These are phyloP conservation scores for Dicyrtoma fusca DNA, from an alignment of 2,888 invertebrate genomes.

Conservation along the genomic window DNA sequence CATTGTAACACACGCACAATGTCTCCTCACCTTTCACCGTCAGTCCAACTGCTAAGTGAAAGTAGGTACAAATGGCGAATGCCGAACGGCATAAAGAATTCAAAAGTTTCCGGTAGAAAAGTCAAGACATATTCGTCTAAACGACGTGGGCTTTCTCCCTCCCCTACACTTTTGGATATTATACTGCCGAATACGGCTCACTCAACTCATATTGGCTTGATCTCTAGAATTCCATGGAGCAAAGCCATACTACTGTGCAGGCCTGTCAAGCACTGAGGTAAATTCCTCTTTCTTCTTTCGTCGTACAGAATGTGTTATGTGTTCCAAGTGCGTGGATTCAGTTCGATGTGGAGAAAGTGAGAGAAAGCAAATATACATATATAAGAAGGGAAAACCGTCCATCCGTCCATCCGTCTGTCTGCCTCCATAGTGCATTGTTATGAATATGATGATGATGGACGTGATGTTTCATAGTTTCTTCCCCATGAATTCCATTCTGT, in stretches of 20 bases:
- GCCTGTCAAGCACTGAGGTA: not conserved
- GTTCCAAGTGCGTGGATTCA: too few species aligned
- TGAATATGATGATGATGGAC: constrained; percentile 16
- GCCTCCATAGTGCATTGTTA: not conserved
- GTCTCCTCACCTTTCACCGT: not conserved
- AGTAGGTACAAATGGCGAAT: not conserved
- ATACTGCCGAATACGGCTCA: not conserved
- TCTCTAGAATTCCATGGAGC: not conserved
- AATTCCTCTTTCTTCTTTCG: not conserved
- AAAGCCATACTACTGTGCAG: too few species aligned
- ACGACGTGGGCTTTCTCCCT: not conserved
- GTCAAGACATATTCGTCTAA: constrained; percentile 11
- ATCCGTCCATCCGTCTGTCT: not conserved
- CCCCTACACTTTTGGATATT: not conserved
- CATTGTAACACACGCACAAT: not conserved
- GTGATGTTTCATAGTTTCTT: constrained; percentile 7
- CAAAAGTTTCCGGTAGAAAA: constrained; percentile 4
- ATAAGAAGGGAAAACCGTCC: not conserved
- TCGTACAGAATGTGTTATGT: not conserved
- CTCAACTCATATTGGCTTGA: constrained; percentile 9
- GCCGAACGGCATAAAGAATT: constrained; percentile 1
- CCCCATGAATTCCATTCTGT: not conserved
- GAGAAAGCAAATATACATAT: not conserved
- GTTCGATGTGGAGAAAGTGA: not conserved
- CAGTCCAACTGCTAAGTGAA: not conserved